These are phyloP conservation scores for Ophioderma brevispina DNA, from an alignment of 35 echinoderm and acorn worm genomes.

Conservation along the genomic window DNA sequence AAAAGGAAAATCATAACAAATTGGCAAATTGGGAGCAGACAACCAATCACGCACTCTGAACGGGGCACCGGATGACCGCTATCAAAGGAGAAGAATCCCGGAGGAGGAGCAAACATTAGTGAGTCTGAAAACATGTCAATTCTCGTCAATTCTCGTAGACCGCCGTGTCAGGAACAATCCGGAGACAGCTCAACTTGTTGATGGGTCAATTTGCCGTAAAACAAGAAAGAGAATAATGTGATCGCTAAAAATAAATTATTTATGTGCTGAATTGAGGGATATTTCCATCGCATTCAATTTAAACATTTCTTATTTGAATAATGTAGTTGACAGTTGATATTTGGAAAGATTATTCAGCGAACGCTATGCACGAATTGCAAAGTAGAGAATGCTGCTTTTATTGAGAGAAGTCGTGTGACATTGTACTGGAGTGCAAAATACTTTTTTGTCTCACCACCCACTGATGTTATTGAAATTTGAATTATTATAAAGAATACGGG, in stretches of 20 bases:
- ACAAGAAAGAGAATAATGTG: neutral
- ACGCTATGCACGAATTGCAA: no score
- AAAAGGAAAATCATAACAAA: neutral
- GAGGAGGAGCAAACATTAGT: neutral
- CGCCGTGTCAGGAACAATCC: neutral
- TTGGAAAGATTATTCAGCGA: no score
- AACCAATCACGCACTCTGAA: neutral
- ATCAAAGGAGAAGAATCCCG: neutral
- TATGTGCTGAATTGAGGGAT: no score
- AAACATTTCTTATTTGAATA: no score
- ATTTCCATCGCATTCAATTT: no score
- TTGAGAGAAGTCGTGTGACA: no score
- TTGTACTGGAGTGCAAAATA: no score
- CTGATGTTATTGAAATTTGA: no score
- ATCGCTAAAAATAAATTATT: neutral
- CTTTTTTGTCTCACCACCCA: no score
- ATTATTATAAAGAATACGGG: no score
- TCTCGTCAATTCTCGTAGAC: slow-evolving; percentile 6
- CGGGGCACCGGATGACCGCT: neutral
- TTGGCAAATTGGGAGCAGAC: neutral
- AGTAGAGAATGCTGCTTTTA: no score
- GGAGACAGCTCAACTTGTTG: neutral
- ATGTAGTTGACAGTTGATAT: no score
- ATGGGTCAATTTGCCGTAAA: neutral
- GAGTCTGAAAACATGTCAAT: neutral